A percentile compares a stretch with the other conserved stretches of the same genome.
These are phyloP conservation scores for Megalonaias nervosa DNA, from an alignment of 1,140 invertebrate genomes.

Conservation along the genomic window DNA sequence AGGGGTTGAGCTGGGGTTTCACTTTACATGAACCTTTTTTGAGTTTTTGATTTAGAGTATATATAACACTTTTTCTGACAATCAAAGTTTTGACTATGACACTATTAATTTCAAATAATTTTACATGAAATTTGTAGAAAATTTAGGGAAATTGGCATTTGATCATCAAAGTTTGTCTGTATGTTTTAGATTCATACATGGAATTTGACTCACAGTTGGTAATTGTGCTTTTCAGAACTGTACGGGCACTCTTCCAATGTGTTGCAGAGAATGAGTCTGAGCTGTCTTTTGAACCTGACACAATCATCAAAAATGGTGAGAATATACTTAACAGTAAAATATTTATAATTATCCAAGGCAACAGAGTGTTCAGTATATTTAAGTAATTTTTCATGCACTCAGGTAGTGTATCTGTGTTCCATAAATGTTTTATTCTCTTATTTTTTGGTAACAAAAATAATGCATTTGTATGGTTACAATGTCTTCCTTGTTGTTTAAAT, in stretches of 20 bases:
- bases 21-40: too few species aligned
- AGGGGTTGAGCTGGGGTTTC: too few species aligned
- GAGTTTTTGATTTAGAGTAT: too few species aligned
- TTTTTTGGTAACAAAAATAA: too few species aligned
- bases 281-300: conserved; percentile 97
- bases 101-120: not conserved
- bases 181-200: not conserved
- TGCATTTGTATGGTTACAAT: too few species aligned
- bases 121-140: not conserved
- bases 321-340: conserved; percentile 29
- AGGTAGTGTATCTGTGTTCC: too few species aligned
- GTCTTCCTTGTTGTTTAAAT: too few species aligned
- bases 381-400: too few species aligned
- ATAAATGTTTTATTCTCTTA: too few species aligned
- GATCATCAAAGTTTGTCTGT: not conserved
- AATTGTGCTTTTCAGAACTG: conserved; percentile 69
- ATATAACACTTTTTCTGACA: not conserved
- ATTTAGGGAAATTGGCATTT: not conserved
- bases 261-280: conserved; percentile 96
- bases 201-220: not conserved
- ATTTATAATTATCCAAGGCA: not conserved
- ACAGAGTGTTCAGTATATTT: not conserved
- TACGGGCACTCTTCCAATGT: conserved; percentile 95
- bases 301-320: conserved; percentile 97
- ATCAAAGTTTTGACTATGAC: not conserved